These are phyloP conservation scores for Hylia prasina DNA, from an alignment of 2,113 vertebrate genomes.

Conservation along the genomic window DNA sequence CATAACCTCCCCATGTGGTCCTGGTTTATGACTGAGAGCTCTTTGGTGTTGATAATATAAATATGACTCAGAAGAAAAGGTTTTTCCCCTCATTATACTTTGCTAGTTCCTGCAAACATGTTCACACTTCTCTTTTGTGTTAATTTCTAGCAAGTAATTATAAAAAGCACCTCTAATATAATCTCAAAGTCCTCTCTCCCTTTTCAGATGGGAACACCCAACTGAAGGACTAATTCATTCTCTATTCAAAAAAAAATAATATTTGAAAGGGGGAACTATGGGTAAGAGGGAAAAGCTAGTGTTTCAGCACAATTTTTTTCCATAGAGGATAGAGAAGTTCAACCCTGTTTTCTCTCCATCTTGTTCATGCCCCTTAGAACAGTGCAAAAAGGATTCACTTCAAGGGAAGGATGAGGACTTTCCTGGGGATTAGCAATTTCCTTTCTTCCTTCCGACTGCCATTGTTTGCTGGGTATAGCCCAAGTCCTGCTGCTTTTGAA, in stretches of 20 bases:
- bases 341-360: not conserved
- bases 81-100: slow-evolving; percentile 29
- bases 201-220: not conserved
- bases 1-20: not conserved
- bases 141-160: slow-evolving; percentile 26
- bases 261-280: not conserved
- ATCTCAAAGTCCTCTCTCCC: not conserved
- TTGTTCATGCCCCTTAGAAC: not conserved
- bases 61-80: slow-evolving; percentile 28
- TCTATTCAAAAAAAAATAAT: not conserved
- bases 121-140: slow-evolving; percentile 29
- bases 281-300: not conserved
- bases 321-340: not conserved
- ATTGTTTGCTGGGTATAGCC: not conserved
- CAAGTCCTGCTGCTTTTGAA: not conserved
- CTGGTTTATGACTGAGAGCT: slow-evolving; percentile 1
- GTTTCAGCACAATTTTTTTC: not conserved
- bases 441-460: not conserved
- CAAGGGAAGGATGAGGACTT: not conserved
- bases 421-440: not conserved
- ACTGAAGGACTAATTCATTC: not conserved
- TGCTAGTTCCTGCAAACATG: not conserved
- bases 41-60: slow-evolving; percentile 18
- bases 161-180: not conserved
- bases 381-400: not conserved